These are phyloP conservation scores for Caloenas nicobarica DNA, from an alignment of 2,113 vertebrate genomes.

Conservation along the genomic window DNA sequence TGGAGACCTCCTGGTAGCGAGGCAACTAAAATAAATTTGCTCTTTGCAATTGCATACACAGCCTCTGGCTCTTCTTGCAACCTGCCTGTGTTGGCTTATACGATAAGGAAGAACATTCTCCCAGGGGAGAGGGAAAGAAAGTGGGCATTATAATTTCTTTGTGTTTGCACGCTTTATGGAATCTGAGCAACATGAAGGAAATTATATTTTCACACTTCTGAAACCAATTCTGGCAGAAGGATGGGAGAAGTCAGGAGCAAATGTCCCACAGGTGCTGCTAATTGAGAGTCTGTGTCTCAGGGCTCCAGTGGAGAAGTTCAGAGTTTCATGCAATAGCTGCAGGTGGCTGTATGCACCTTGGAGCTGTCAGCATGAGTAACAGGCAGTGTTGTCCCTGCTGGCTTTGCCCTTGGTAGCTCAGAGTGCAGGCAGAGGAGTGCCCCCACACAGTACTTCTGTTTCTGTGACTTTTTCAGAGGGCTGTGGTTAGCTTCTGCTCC, in stretches of 20 bases:
- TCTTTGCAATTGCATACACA: too few species aligned
- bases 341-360: not conserved
- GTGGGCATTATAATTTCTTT: not conserved
- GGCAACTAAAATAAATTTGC: too few species aligned
- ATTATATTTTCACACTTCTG: not conserved
- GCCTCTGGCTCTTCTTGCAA: too few species aligned
- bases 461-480: not conserved
- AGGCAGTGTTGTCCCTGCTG: rapidly evolving
- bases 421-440: too few species aligned
- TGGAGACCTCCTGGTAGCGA: too few species aligned
- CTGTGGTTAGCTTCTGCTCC: not conserved
- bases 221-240: not conserved
- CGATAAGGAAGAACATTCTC: not conserved
- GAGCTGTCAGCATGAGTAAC: rapidly evolving
- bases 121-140: not conserved
- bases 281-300: not conserved
- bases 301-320: not conserved
- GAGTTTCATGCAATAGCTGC: not conserved
- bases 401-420: not conserved
- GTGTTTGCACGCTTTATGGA: not conserved
- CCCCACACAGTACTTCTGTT: rapidly evolving
- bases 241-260: not conserved
- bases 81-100: too few species aligned
- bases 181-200: not conserved
- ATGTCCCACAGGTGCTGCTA: not conserved